Percentiles rank a stretch among this genome's conserved stretches.
Evolutionary conservation across 2,888 invertebrate species (phyloP).

Genomic region (Thecophora atra): DNA sequence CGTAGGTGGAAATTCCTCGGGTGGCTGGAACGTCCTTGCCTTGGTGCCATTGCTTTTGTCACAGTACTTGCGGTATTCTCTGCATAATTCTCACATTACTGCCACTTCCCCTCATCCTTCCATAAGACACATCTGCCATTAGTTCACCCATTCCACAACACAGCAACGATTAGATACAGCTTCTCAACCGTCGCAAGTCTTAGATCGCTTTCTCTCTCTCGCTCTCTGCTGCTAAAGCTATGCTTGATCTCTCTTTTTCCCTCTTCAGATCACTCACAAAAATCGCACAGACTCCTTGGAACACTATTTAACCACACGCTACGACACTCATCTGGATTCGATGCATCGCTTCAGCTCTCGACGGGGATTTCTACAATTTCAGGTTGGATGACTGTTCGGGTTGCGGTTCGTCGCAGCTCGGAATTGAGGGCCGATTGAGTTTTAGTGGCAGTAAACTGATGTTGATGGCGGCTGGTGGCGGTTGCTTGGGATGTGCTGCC

Average conservation of each 20-base stretch:
- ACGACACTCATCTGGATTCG: conserved; percentile 71
- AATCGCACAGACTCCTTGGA: too few species aligned
- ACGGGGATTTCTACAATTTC: conserved; percentile 74
- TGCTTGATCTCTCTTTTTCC: too few species aligned
- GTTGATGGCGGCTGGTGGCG: not conserved
- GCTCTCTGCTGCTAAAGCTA: too few species aligned
- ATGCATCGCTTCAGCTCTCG: conserved; percentile 74
- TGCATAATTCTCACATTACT: too few species aligned
- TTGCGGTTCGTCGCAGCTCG: too few species aligned
- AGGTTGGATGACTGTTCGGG: conserved; percentile 67
- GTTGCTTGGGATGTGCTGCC: not conserved
- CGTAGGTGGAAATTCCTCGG: conserved; percentile 30
- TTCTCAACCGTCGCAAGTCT: too few species aligned
- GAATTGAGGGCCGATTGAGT: not conserved
- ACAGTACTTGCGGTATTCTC: not conserved
- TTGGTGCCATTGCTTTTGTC: conserved; percentile 19
- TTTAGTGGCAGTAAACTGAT: not conserved
- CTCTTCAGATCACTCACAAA: too few species aligned
- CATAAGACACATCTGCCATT: not conserved
- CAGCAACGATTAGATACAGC: not conserved
- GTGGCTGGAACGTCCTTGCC: conserved; percentile 6
- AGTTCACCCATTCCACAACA: not conserved
- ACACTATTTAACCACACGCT: too few species aligned
- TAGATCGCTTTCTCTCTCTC: too few species aligned
- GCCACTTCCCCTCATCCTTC: not conserved